phyloP scores from a whole-genome alignment of 1,140 invertebrate genomes.

The Drosophila tropicalis region DNA sequence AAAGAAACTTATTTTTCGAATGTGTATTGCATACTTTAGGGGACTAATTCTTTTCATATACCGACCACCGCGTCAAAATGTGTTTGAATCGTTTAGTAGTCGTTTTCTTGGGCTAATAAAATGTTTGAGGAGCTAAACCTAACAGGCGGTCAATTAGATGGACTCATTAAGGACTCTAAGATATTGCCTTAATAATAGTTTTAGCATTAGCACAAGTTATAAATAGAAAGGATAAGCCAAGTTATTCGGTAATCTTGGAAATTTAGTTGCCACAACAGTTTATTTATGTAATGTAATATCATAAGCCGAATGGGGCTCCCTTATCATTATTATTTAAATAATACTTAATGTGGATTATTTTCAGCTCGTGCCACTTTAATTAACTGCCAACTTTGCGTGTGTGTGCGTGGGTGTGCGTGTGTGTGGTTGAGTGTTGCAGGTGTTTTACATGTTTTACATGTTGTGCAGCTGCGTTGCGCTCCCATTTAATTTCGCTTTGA shows the following conservation, averaged over 20 bases:
- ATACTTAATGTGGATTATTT: conserved; percentile 8
- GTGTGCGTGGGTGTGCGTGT: conserved; percentile 3
- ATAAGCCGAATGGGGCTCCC: neutral
- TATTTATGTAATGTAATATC: neutral
- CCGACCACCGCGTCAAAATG: too few relatives aligned
- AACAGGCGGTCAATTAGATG: too few relatives aligned
- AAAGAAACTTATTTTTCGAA: too few relatives aligned
- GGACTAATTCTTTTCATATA: too few relatives aligned
- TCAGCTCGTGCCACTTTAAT: conserved; percentile 29
- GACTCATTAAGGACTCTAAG: too few relatives aligned
- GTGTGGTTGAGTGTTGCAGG: neutral
- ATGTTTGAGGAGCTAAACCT: too few relatives aligned
- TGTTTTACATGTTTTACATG: too few relatives aligned
- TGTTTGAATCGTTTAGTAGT: too few relatives aligned
- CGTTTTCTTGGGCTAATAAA: too few relatives aligned
- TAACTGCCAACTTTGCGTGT: conserved; percentile 23
- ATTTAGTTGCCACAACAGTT: too few relatives aligned
- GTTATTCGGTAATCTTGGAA: neutral
- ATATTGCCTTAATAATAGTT: too few relatives aligned
- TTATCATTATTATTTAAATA: conserved; percentile 9
- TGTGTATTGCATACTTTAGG: too few relatives aligned
- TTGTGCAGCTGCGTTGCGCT: neutral
- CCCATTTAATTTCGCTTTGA: conserved; percentile 38
- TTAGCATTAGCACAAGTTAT: neutral
- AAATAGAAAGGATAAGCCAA: neutral